Conservation (phyloP, 2,888 invertebrate genomes). For the Amiota minor region DNA sequence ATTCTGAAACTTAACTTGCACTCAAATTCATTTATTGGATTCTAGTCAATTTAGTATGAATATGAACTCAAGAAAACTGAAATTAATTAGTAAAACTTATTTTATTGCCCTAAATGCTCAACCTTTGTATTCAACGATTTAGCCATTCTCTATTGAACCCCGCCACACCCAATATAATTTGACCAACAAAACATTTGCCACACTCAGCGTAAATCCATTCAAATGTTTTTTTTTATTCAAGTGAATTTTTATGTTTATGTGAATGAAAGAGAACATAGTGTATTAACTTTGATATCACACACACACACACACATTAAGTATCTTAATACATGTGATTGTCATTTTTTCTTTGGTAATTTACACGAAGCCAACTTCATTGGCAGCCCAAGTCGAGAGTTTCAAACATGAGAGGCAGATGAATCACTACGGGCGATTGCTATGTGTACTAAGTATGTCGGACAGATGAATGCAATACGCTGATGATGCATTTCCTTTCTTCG, state of each 20-base stretch:
- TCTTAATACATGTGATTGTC: neutral
- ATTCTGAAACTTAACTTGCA: too few species aligned
- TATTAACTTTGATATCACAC: neutral
- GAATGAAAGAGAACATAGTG: constrained; percentile 11
- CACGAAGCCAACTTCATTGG: constrained; percentile 4
- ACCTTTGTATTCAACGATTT: too few species aligned
- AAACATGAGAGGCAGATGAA: neutral
- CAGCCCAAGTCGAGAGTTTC: neutral
- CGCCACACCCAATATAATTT: neutral
- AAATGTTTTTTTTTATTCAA: constrained; percentile 7
- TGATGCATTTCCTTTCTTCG: constrained; percentile 62
- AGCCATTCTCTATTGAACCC: too few species aligned
- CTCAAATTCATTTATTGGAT: too few species aligned
- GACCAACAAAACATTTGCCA: constrained; percentile 6
- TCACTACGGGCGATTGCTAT: neutral
- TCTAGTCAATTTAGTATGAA: too few species aligned
- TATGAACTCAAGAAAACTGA: too few species aligned
- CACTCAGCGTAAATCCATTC: constrained; percentile 10
- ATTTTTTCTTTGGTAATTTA: constrained; percentile 21
- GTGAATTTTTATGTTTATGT: constrained; percentile 5
- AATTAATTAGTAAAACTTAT: too few species aligned
- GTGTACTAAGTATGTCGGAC: neutral
- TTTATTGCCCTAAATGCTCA: too few species aligned
- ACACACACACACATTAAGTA: neutral
- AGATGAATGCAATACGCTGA: constrained; percentile 63